A percentile compares a stretch with the other conserved stretches of the same genome.
phyloP scores from a whole-genome alignment of 2,797 vertebrate species.

The Gymnopithys bicolor region DNA sequence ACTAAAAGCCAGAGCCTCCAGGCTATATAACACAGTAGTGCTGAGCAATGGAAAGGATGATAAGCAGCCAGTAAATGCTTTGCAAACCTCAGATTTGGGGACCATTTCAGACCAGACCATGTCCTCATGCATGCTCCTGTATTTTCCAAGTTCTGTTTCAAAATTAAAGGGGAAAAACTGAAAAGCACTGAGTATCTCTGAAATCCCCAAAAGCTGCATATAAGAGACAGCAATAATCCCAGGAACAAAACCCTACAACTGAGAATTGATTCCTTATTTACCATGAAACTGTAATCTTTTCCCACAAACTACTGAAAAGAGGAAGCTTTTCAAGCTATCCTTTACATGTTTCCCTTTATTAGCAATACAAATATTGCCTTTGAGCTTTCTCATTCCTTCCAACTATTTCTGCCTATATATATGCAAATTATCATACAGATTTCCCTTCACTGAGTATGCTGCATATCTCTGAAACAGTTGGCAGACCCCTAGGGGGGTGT shows the following conservation, averaged over 20 bases:
- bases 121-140: neutral
- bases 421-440: slow-evolving; percentile 57
- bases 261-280: slow-evolving; percentile 46
- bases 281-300: slow-evolving; percentile 35
- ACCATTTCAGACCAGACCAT: neutral
- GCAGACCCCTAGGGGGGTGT: slow-evolving; percentile 48
- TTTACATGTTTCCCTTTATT: slow-evolving; percentile 43
- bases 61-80: neutral
- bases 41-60: neutral
- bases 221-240: neutral
- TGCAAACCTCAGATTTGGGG: neutral
- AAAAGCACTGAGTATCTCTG: neutral
- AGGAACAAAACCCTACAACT: slow-evolving; percentile 2
- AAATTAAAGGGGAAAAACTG: neutral
- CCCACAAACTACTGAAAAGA: slow-evolving; percentile 41
- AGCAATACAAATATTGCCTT: slow-evolving; percentile 34
- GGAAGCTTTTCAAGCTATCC: slow-evolving; percentile 35
- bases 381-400: slow-evolving; percentile 34
- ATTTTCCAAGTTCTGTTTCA: neutral
- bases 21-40: neutral
- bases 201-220: neutral
- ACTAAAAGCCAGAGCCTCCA: slow-evolving; percentile 4
- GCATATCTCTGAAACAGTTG: slow-evolving; percentile 65
- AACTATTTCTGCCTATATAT: slow-evolving; percentile 16
- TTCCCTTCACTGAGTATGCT: slow-evolving; percentile 25